Base-by-base conservation (phyloP, 2,888 invertebrate genomes). In the Caenorhabditis sulstoni region DNA sequence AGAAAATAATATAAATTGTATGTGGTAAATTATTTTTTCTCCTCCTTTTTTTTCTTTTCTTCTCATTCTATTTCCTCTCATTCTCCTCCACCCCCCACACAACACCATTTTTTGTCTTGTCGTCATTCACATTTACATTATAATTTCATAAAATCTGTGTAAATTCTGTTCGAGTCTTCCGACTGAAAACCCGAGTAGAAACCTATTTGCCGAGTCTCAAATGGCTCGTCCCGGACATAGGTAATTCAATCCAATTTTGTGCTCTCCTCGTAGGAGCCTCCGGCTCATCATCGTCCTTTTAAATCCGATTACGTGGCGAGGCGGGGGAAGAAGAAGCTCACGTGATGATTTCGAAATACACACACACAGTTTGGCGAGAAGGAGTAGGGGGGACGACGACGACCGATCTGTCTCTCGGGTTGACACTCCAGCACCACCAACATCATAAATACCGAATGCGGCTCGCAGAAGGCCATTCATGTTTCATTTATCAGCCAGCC, bases 1-100 rank as follows among this genome's bases (percentile, higher is more conserved):
- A 57, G 44, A 12, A 8, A 65, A 35, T 58, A 75, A 75, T 57
- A 77, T 70, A 65, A 77, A 44, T 71, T 77, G 66, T 77, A 77
- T 77, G 77, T 71, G 77, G 77, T 77, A 77, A 77, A 66, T 77
- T 77, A 77, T 77, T 70, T 61, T 23, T 18, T 64, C 52, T 18
- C 22, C 58, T 5, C 3, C 37, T 52, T 41, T 50, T 52, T 3
- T 37, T n/a, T 53, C 20, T 52, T 35, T 23, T 16, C 20, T 14
- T 16, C 57, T 39, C 52, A 45, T 14, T 49, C 37, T 37, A n/a
- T n/a, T 29, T 29, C 7, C 29, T 35, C 23, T 22, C 45, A 41
- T 11, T 9, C 12, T 18, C 16, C 68, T 16, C 52, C n/a, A 35
- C n/a, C 49, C 44, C 37, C 41, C 44, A 7, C 44, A 7, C 29